Conservation (phyloP, 2,888 invertebrate genomes). For the Papilio demoleus region DNA sequence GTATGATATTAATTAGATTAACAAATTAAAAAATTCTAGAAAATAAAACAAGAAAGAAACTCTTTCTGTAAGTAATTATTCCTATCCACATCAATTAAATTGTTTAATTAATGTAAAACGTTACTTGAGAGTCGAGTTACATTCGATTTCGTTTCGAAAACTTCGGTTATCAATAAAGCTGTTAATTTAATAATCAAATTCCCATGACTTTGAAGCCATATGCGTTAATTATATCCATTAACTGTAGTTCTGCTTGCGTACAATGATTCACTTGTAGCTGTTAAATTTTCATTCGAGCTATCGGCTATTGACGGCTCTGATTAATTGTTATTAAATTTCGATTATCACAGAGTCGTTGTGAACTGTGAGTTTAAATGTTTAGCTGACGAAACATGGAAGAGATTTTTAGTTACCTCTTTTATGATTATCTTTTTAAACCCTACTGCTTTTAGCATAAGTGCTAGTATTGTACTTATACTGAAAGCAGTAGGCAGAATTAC, state of each 20-base stretch:
- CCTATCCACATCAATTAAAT: background rate
- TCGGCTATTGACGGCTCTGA: conserved; percentile 19
- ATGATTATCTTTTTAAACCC: no score
- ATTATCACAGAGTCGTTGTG: conserved; percentile 15
- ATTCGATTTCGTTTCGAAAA: conserved; percentile 10
- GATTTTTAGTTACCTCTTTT: background rate
- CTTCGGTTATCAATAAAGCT: conserved; percentile 12
- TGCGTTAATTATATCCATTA: conserved; percentile 24
- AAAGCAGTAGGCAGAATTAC: no score
- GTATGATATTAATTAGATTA: no score
- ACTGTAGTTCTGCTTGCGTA: conserved; percentile 18
- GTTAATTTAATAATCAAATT: conserved; percentile 28
- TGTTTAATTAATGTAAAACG: conserved; percentile 1
- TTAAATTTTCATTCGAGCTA: conserved; percentile 22
- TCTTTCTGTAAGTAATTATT: background rate
- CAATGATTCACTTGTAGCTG: conserved; percentile 22
- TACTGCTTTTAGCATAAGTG: no score
- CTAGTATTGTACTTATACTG: no score
- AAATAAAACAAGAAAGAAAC: background rate
- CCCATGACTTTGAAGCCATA: conserved; percentile 33
- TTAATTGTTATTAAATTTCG: conserved; percentile 24
- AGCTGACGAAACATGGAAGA: background rate
- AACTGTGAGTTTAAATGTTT: background rate
- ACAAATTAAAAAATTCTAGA: no score
- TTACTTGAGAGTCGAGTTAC: background rate